Evolutionary conservation across 2,888 invertebrate genomes (phyloP).

Genomic region (Pachymerium ferrugineum): DNA sequence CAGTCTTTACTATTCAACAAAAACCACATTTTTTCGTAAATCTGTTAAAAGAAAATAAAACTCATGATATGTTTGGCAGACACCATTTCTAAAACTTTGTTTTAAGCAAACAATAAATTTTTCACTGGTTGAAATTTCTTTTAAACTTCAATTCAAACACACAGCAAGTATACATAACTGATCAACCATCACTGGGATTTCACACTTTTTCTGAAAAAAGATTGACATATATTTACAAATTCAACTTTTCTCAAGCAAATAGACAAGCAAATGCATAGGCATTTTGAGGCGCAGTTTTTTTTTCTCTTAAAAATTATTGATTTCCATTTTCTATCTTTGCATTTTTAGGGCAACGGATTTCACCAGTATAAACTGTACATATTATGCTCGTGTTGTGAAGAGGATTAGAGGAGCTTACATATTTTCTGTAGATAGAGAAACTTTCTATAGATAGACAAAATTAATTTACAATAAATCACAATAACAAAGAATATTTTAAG

Average conservation of each 20-base stretch:
- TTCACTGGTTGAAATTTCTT: neutral
- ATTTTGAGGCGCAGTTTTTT: constrained; percentile 4
- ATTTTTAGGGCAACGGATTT: constrained; percentile 20
- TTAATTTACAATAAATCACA: constrained; percentile 14
- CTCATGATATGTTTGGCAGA: constrained; percentile 16
- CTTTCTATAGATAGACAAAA: neutral
- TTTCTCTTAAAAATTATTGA: constrained; percentile 5
- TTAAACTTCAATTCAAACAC: constrained; percentile 6
- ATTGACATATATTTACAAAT: neutral
- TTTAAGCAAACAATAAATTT: neutral
- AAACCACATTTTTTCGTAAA: neutral
- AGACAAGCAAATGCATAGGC: constrained; percentile 15
- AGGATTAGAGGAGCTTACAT: neutral
- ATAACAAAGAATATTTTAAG: neutral
- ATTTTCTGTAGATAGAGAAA: neutral
- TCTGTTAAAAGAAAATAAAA: neutral
- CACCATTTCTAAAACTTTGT: neutral
- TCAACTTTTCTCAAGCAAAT: constrained; percentile 23
- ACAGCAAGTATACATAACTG: neutral
- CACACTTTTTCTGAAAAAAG: neutral
- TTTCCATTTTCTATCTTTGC: constrained; percentile 7
- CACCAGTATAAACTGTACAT: neutral
- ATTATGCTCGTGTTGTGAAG: constrained; percentile 17
- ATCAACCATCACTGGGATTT: constrained; percentile 18
- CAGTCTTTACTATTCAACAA: constrained; percentile 3